Conservation (phyloP, 92 coral and sea anemone species). For the Plumapathes pennacea region DNA sequence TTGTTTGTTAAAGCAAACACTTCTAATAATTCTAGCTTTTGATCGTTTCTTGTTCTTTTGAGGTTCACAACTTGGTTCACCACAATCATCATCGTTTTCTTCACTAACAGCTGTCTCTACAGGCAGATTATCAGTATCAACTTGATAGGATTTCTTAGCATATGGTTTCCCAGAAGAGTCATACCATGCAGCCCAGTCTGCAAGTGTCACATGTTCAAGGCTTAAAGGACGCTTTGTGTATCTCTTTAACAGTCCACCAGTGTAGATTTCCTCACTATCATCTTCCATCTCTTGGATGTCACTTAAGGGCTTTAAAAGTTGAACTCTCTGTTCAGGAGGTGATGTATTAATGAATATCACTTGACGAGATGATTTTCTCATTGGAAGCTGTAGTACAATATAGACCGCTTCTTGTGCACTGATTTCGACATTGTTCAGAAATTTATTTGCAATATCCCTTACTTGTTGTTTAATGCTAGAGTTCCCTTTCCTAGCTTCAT, state of each 20-base stretch:
- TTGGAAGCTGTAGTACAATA: constrained; percentile 46
- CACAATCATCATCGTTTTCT: constrained; percentile 22
- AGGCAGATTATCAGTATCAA: constrained; percentile 31
- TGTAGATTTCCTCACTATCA: constrained; percentile 63
- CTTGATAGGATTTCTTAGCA: constrained; percentile 1
- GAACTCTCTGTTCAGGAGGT: constrained; percentile 62
- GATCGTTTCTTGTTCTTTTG: constrained; percentile 29
- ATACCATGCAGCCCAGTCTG: constrained; percentile 83
- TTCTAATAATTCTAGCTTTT: constrained; percentile 33
- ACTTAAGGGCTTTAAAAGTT: constrained; percentile 51
- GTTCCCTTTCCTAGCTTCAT: constrained; percentile 59
- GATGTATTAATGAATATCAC: constrained; percentile 63
- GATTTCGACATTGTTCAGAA: constrained; percentile 69
- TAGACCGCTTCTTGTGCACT: constrained; percentile 79
- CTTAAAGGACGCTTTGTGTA: constrained; percentile 56
- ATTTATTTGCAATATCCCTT: constrained; percentile 52
- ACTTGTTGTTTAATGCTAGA: constrained; percentile 45
- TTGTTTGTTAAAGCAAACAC: constrained; percentile 8
- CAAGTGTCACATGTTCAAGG: constrained; percentile 52
- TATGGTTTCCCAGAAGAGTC: constrained; percentile 25
- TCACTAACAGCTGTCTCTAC: constrained; percentile 29
- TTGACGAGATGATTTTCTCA: constrained; percentile 53
- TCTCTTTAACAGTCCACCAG: constrained; percentile 59
- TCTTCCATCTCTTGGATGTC: constrained; percentile 62
- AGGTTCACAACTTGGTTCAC: constrained; percentile 10